These are phyloP conservation scores for Acanthosepion lycidas DNA, from an alignment of 2,888 invertebrate species.

Conservation along the genomic window DNA sequence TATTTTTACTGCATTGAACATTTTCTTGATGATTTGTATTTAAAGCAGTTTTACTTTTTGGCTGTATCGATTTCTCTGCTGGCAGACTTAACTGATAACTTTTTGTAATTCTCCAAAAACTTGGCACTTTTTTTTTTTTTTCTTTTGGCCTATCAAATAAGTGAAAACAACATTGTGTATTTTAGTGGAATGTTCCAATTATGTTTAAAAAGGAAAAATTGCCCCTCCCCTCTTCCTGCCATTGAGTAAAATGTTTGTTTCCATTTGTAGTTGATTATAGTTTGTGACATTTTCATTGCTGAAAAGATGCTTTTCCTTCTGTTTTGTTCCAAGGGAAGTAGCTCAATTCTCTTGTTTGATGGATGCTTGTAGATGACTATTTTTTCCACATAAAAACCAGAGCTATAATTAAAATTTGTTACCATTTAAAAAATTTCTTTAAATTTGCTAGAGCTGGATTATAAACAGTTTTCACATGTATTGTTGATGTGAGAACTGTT, in stretches of 20 bases:
- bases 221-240: not conserved
- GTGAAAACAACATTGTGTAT: too few species aligned
- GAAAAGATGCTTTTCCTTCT: constrained; percentile 21
- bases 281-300: constrained; percentile 33
- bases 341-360: not conserved
- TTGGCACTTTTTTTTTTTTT: not conserved
- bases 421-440: not conserved
- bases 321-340: constrained; percentile 33
- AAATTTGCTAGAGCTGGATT: not conserved
- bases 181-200: too few species aligned
- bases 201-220: not conserved
- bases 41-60: not conserved
- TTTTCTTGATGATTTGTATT: not conserved
- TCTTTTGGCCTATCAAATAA: not conserved
- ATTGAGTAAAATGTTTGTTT: not conserved
- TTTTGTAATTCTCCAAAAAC: not conserved
- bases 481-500: not conserved
- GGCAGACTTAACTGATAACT: not conserved
- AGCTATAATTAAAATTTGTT: not conserved
- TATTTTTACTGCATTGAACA: not conserved
- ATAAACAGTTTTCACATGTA: not conserved
- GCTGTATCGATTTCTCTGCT: not conserved
- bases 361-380: constrained; percentile 33
- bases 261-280: not conserved
- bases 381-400: not conserved